Base-by-base conservation (phyloP, 2,888 invertebrate species). In the Synergus itoensis region DNA sequence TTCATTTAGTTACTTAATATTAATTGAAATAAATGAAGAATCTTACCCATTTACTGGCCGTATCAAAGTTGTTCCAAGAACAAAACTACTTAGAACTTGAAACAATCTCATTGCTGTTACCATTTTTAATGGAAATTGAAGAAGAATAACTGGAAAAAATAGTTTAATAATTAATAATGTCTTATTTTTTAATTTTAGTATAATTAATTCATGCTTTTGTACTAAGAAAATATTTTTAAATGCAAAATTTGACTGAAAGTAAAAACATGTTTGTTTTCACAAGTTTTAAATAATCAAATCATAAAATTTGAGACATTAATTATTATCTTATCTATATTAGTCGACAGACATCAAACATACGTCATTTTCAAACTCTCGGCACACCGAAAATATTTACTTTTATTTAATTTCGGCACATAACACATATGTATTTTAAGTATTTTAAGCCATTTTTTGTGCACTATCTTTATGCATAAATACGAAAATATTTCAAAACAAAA, bases 1-100 rank as follows among this genome's bases (percentile, higher is more conserved):
- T 18, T 64, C 40, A 40, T 64, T 8, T 64, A 14, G 40, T 21
- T 65, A 41, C 16, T 0, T 21, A 21, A 16, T 57, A 18, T n/a
- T 57, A n/a, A 18, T n/a, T 18, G 4, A 9, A 18, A 57, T 18
- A 57, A 18, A 18, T 57, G 3, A 18, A 9, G 11, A 65, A 12
- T 18, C 69, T 69, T 45, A 69, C 69, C 69, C 69, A 43, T 67
- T 43, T 67, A 67, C 21, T 21, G 67, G 28, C 28, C 21, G 18
- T 36, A 48, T 21, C n/a, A 69, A 69, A 69, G 69, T 69, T 36
- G 45, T 69, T 28, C 69, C 69, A 11, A 28, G 28, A 69, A 45
- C 8, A 9, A 69, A 69, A 69, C 69, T 69, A 69, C 48, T 69
- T 28, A 69, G 28, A 48, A 69, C 16, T 69, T 69, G 48, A 21